phyloP scores from a whole-genome alignment of 2,113 vertebrate genomes.

The cattle (Bos taurus) region ARS-UCD2.0 NC_037333.1:56887001-56887500 shows the following conservation, averaged over 20 bases:
- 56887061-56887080: background rate
- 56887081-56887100: background rate
- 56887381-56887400: fast-evolving
- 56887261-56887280: background rate
- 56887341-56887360: background rate
- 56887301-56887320: background rate
- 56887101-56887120: background rate
- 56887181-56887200: background rate
- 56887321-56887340: background rate
- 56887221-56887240: background rate
- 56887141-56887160: background rate
- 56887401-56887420: background rate
- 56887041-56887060: background rate
- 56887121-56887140: background rate
- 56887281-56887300: background rate
- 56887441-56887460: background rate
- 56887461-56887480: fast-evolving
- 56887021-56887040: background rate
- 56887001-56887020: background rate
- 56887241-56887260: background rate
- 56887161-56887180: fast-evolving
- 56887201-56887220: background rate
- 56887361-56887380: background rate
- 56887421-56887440: background rate
- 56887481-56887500: background rate